Percentiles rank a stretch among this genome's conserved stretches.
These are phyloP conservation scores for Nettapus auritus DNA, from an alignment of 2,113 vertebrate genomes.

Conservation along the genomic window DNA sequence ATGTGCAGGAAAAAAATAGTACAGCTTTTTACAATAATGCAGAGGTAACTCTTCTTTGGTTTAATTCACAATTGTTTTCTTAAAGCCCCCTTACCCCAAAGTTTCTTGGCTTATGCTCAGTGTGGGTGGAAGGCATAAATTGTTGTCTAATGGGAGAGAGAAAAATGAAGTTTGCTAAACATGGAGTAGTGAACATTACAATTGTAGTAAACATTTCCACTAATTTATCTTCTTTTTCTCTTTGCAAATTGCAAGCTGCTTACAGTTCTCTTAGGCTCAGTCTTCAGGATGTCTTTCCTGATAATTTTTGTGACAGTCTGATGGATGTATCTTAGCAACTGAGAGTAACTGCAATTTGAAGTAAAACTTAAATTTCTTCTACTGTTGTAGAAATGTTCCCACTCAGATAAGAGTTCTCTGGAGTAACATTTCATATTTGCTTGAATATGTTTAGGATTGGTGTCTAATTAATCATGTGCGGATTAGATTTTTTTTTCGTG, in stretches of 20 bases:
- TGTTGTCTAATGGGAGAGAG: neutral
- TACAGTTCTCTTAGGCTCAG: neutral
- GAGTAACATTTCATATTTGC: slow-evolving; percentile 40
- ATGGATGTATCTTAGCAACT: slow-evolving; percentile 60
- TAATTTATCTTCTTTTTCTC: neutral
- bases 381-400: slow-evolving; percentile 66
- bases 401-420: slow-evolving; percentile 49
- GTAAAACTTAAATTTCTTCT: slow-evolving; percentile 48
- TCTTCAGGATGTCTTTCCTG: slow-evolving; percentile 46
- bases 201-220: slow-evolving; percentile 32
- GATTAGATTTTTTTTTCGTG: neutral
- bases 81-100: neutral
- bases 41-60: slow-evolving; percentile 82
- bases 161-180: neutral
- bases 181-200: neutral
- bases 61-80: slow-evolving; percentile 29
- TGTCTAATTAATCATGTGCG: neutral
- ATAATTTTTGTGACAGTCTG: slow-evolving; percentile 44
- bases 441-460: slow-evolving; percentile 21
- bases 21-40: slow-evolving; percentile 99
- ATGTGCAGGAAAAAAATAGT: slow-evolving; percentile 99
- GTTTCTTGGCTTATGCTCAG: neutral
- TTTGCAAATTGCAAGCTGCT: neutral
- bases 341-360: slow-evolving; percentile 55
- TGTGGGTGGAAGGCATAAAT: neutral